phyloP scores from a whole-genome alignment of 2,113 vertebrate species.

The Nyctereutes procyonoides region DNA sequence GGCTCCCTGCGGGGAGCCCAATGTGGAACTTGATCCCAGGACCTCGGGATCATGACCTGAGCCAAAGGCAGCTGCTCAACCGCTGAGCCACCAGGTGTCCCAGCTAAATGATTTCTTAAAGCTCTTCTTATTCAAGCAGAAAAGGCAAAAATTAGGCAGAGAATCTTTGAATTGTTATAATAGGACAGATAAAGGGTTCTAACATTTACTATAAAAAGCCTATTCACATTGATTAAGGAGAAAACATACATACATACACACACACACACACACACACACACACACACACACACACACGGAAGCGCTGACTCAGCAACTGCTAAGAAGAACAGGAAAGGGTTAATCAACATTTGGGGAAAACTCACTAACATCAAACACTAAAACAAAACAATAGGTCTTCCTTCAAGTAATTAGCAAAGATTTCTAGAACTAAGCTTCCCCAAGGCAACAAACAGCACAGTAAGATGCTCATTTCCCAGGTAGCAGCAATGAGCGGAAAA shows the following conservation, averaged over 20 bases:
- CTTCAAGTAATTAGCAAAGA: neutral
- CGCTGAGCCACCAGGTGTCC: too few species aligned
- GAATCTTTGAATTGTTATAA: constrained; percentile 31
- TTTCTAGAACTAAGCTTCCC: constrained; percentile 30
- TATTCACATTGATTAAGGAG: constrained; percentile 43
- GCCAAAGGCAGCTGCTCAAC: too few species aligned
- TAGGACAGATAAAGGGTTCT: constrained; percentile 51
- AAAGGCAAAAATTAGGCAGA: constrained; percentile 45
- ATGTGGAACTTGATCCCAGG: too few species aligned
- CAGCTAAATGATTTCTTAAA: constrained; percentile 59
- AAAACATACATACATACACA: neutral
- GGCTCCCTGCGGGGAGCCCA: too few species aligned
- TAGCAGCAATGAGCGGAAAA: neutral
- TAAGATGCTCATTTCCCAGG: neutral
- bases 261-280: neutral
- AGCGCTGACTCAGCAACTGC: neutral
- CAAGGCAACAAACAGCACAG: neutral
- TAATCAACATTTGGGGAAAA: constrained; percentile 26
- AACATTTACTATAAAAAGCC: constrained; percentile 40
- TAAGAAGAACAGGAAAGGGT: neutral
- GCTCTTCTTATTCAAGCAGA: constrained; percentile 50
- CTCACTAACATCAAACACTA: constrained; percentile 19
- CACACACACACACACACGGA: neutral
- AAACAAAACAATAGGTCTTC: constrained; percentile 12
- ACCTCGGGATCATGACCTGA: too few species aligned